Base-by-base conservation (phyloP, 1,140 invertebrate genomes). In the Fopius arisanus region DNA sequence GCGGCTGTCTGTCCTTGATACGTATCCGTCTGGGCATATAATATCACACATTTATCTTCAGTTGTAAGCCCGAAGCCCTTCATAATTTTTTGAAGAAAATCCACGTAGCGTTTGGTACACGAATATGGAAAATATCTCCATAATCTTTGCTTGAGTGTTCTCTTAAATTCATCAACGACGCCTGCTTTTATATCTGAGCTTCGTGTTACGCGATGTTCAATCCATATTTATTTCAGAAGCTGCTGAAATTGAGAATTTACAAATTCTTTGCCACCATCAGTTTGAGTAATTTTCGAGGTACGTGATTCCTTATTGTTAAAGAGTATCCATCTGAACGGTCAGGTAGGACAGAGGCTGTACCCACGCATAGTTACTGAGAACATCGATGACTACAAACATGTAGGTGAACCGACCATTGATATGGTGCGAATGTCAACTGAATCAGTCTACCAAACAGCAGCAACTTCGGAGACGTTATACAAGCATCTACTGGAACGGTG, bases 311-410 rank as follows among this genome's bases (percentile, higher is more conserved):
- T 12, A 16, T 16, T 43, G 10, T 16, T 43, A 3, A 43, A 5
- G 3, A 16, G 16, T 3, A 43, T 43, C 10, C 41, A 12, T 43
- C 3, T 43, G 16, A 43, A 43, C 3, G 10, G 3, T 12, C 14
- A 12, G 3, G 41, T 43, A 5, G 3, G 16, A 16, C 3, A 43
- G 41, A 51, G 26, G 51, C 3, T 9, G 16, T 10, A 77, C 79
- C 78, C 74, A 87, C 4, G 78, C 80, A 73, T 75, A 83, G 71
- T 84, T 85, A 74, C 76, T 78, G 51, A 86, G 81, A 6, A 80
- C 70, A 73, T 88, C 82, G 43, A 86, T 84, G 6, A 83, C 79
- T 9, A 78, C 80, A 29, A 88, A 72, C 19, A 88, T 63, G 75
- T 82, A 88, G 3, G 68, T 77, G 67, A 59, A 74, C 9, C 87